These are phyloP conservation scores for Zophobas morio DNA, from an alignment of 1,140 invertebrate genomes.

Conservation along the genomic window DNA sequence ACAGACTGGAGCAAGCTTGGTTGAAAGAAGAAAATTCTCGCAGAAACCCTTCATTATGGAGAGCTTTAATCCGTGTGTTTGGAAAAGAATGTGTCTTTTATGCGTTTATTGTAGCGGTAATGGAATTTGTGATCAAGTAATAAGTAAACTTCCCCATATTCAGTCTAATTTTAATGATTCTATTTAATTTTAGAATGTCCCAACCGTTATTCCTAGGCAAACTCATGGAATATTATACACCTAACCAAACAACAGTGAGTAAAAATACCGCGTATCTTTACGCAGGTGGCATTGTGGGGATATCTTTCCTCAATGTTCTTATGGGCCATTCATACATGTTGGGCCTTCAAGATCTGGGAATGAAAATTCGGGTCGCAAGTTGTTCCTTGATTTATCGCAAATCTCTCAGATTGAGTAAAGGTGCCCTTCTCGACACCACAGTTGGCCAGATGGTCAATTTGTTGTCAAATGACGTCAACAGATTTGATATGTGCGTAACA, in stretches of 20 bases:
- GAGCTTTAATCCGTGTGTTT: slow-evolving; percentile 14
- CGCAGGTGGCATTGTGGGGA: slow-evolving; percentile 72
- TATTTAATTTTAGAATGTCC: slow-evolving; percentile 71
- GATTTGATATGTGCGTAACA: slow-evolving; percentile 78
- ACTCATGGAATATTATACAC: slow-evolving; percentile 78
- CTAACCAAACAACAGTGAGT: slow-evolving; percentile 67
- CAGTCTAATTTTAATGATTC: not conserved
- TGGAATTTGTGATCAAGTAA: slow-evolving; percentile 39
- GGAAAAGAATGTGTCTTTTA: slow-evolving; percentile 12
- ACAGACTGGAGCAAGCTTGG: slow-evolving; percentile 27
- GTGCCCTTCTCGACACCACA: slow-evolving; percentile 85
- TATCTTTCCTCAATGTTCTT: slow-evolving; percentile 70
- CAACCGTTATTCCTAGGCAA: slow-evolving; percentile 79
- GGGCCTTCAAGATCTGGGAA: slow-evolving; percentile 78
- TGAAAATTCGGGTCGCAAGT: slow-evolving; percentile 84
- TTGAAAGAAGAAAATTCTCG: slow-evolving; percentile 1
- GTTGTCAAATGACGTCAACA: slow-evolving; percentile 90
- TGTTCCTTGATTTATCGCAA: slow-evolving; percentile 88
- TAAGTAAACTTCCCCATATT: not conserved
- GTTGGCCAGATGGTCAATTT: slow-evolving; percentile 90
- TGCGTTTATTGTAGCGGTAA: not conserved
- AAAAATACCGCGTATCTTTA: slow-evolving; percentile 75
- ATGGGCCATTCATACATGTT: slow-evolving; percentile 83
- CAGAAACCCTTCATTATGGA: slow-evolving; percentile 33
- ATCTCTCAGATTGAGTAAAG: slow-evolving; percentile 77